Base-by-base conservation (phyloP, 2,888 invertebrate species). In the Tetropium fuscum region DNA sequence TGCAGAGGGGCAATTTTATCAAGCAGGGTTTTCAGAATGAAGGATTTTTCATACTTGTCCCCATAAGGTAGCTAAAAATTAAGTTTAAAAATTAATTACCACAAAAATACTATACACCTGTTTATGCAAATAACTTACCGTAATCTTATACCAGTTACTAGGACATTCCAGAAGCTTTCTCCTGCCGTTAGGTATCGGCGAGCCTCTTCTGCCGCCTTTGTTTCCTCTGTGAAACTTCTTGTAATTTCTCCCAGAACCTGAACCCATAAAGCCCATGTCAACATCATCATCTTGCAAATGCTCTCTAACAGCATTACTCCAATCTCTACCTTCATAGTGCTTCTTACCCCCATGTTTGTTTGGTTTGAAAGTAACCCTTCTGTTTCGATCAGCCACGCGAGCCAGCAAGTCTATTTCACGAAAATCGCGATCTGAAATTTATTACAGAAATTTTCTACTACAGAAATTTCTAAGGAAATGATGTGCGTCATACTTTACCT, bases 31-130 rank as follows among this genome's bases (percentile, higher is more conserved):
- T 86, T 85, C 25, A 90, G 69, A 3, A 93, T 73, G 20, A 87
- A 87, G 30, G 88, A 87, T 77, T 91, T 92, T 4, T 89, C 88
- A 79, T 91, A 92, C 78, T 90, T 91, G 4, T 88, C 87, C 10
- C 92, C 93, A 79, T 86, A 87, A 2, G 90, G 90, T 69, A 93
- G 84, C 81, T 82, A 64, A 60, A 68, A 70, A 58, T 61, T 2
- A 58, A 58, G 27, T 32, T 15, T 10, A 13, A 41, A 16, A 60
- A 16, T 13, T 7, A 40, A 58, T 15, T 38, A 38, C 10, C 4
- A 30, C 4, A n/a, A 38, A 8, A 1, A 16, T 15, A 4, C 7
- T 4, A 15, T 15, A 16, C 13, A 34, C 13, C 11, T 32, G 8
- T 8, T 44, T 16, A 25, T 51, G 11, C 11, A 49, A 61, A 11